Percentiles rank a stretch among this genome's conserved stretches.
Conservation (phyloP, 2,888 invertebrate genomes). For the Syrista parreyssii region DNA sequence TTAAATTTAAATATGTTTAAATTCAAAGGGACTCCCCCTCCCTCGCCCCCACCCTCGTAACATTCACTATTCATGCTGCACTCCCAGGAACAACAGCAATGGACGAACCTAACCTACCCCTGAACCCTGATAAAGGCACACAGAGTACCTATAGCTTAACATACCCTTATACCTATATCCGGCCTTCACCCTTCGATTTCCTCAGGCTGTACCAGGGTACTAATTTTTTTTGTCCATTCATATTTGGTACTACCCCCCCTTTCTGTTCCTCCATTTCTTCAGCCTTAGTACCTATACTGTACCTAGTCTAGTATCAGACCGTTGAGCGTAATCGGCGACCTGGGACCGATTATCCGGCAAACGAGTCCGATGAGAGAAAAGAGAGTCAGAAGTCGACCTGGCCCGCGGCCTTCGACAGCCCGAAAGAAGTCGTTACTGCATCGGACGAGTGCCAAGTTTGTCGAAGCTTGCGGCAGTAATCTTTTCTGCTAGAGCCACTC, state of each 20-base stretch:
- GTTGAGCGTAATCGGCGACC: not conserved
- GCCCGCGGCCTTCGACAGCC: not conserved
- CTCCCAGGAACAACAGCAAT: not conserved
- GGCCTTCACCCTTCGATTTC: too few relatives aligned
- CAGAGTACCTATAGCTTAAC: not conserved
- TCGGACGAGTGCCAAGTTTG: not conserved
- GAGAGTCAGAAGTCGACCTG: not conserved
- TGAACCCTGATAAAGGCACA: not conserved
- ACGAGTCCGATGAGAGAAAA: not conserved
- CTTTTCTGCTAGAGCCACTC: not conserved
- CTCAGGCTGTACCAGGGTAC: not conserved
- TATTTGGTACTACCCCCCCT: too few relatives aligned
- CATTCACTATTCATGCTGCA: slow-evolving; percentile 3
- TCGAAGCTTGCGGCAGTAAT: not conserved
- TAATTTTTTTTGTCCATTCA: not conserved
- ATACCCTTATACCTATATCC: not conserved
- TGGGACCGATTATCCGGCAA: not conserved
- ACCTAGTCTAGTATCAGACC: not conserved
- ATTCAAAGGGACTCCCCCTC: not conserved
- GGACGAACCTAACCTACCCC: not conserved
- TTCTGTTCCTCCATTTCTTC: too few relatives aligned
- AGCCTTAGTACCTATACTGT: not conserved
- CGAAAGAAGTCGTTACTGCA: not conserved
- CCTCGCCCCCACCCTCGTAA: not conserved
- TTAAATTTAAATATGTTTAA: slow-evolving; percentile 9